These are phyloP conservation scores for Nyctibius grandis DNA, from an alignment of 2,797 vertebrate genomes.

Conservation along the genomic window DNA sequence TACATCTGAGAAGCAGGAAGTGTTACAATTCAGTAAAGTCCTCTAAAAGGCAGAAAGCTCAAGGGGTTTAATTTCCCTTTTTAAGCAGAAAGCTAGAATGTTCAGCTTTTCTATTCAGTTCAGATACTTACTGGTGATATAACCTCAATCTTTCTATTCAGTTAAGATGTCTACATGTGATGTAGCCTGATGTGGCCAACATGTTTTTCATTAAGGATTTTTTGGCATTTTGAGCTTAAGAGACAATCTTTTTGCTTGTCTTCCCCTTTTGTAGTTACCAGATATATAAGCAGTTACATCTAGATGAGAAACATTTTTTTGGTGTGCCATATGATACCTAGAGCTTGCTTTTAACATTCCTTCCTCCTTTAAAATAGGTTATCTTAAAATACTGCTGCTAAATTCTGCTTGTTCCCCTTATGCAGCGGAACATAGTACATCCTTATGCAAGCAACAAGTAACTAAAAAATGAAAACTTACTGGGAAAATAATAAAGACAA, in stretches of 20 bases:
- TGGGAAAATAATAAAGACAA: neutral
- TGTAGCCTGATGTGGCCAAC: neutral
- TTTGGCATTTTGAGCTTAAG: neutral
- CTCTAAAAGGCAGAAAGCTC: neutral
- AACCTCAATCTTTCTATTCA: neutral
- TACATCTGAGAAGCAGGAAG: neutral
- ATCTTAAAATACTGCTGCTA: constrained; percentile 30
- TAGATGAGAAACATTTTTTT: neutral
- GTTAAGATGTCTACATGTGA: neutral
- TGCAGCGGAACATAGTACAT: neutral
- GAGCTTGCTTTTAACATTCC: neutral
- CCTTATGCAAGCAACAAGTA: neutral
- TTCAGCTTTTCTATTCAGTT: neutral
- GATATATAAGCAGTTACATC: neutral
- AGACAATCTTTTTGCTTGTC: neutral
- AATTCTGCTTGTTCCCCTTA: neutral
- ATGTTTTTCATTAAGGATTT: neutral
- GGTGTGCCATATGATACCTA: neutral
- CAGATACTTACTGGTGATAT: neutral
- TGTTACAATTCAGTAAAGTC: neutral
- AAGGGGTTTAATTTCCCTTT: neutral
- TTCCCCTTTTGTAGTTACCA: neutral
- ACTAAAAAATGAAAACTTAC: neutral
- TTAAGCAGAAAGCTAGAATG: neutral
- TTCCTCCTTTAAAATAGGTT: constrained; percentile 34